These are phyloP conservation scores for Acipenser oxyrinchus DNA, from an alignment of 2,797 vertebrate genomes.

Conservation along the genomic window DNA sequence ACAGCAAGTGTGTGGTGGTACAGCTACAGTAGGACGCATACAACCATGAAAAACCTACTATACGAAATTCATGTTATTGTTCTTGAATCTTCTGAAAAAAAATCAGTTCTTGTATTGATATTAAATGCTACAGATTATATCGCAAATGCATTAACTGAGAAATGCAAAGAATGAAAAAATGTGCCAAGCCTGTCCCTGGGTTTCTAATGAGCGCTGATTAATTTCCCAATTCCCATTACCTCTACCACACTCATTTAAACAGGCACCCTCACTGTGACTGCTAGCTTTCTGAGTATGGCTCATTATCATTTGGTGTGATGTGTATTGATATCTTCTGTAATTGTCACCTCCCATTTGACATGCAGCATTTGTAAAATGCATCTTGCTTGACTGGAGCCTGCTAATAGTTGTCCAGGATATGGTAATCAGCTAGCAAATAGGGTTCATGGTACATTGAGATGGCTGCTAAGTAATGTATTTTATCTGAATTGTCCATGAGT, in stretches of 20 bases:
- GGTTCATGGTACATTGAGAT: slow-evolving; percentile 5
- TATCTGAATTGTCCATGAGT: slow-evolving; percentile 5
- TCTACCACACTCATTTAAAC: slow-evolving; percentile 48
- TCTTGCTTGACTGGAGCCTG: slow-evolving; percentile 69
- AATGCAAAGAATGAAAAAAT: too few relatives aligned
- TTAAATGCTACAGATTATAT: too few relatives aligned
- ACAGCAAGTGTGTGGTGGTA: too few relatives aligned
- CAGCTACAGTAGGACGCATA: too few relatives aligned
- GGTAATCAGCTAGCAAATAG: slow-evolving; percentile 9
- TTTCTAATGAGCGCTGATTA: slow-evolving; percentile 46
- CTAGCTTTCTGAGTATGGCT: slow-evolving; percentile 58
- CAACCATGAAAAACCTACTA: too few relatives aligned
- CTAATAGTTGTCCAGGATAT: slow-evolving; percentile 52
- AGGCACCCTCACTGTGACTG: slow-evolving; percentile 34
- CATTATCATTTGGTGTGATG: slow-evolving; percentile 89
- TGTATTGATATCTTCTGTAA: slow-evolving; percentile 90
- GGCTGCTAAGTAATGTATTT: slow-evolving; percentile 9
- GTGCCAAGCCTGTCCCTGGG: slow-evolving; percentile 36
- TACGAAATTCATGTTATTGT: too few relatives aligned
- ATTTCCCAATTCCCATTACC: slow-evolving; percentile 51
- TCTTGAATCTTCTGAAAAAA: too few relatives aligned
- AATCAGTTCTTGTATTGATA: too few relatives aligned
- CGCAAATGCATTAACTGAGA: too few relatives aligned
- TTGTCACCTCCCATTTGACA: slow-evolving; percentile 92
- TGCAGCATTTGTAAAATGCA: slow-evolving; percentile 92